phyloP scores from a whole-genome alignment of 2,888 invertebrate species.

The Sminthurinus aureus region DNA sequence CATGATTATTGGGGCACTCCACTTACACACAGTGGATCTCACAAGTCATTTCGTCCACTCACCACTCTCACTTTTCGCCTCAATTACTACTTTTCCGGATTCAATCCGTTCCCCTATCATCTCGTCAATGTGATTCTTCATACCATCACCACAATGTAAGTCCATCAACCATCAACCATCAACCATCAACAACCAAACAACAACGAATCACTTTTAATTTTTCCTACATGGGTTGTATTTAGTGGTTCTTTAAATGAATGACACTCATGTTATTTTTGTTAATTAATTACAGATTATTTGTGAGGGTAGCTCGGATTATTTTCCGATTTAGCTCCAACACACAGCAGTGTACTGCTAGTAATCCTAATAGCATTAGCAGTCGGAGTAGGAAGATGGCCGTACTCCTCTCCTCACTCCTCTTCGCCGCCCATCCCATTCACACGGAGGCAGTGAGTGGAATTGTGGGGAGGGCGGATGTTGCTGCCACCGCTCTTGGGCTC shows the following conservation, averaged over 20 bases:
- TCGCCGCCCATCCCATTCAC: slow-evolving; percentile 95
- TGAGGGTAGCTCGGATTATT: slow-evolving; percentile 61
- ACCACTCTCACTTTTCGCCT: slow-evolving; percentile 87
- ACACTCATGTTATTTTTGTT: no score
- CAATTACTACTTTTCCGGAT: slow-evolving; percentile 77
- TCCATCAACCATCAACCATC: no score
- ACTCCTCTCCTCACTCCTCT: slow-evolving; percentile 79
- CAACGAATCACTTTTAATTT: no score
- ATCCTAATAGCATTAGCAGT: background rate
- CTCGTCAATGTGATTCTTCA: slow-evolving; percentile 69
- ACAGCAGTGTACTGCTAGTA: background rate
- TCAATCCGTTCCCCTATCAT: slow-evolving; percentile 85
- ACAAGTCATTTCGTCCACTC: slow-evolving; percentile 95
- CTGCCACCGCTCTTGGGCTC: slow-evolving; percentile 89
- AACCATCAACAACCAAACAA: no score
- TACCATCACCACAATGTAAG: slow-evolving; percentile 62
- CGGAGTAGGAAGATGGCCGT: slow-evolving; percentile 60
- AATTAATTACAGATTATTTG: slow-evolving; percentile 62
- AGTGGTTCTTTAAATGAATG: no score
- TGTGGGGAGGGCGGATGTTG: slow-evolving; percentile 93
- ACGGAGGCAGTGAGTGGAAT: slow-evolving; percentile 96
- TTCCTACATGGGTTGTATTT: no score
- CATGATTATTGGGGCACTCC: slow-evolving; percentile 99
- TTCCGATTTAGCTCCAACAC: slow-evolving; percentile 36
- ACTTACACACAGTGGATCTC: slow-evolving; percentile 80